Conservation (phyloP, 2,888 invertebrate genomes). For the Chrysodeixis includens region DNA sequence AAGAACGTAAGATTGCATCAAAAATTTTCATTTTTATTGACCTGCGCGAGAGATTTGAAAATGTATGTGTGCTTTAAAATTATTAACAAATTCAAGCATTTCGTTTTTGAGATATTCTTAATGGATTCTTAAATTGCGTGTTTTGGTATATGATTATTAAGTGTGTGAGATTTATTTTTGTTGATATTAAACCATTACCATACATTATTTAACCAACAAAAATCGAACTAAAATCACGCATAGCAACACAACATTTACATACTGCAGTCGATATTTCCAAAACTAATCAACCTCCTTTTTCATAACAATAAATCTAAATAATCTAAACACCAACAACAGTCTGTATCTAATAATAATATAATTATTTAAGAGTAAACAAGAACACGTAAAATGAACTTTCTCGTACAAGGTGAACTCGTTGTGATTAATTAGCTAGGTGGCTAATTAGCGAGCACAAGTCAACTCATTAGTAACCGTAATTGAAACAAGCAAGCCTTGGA, state of each 20-base stretch:
- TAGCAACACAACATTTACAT: not conserved
- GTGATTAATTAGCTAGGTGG: conserved; percentile 85
- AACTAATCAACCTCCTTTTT: no score
- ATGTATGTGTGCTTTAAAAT: conserved; percentile 8
- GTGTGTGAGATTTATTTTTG: not conserved
- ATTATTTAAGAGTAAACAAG: conserved; percentile 71
- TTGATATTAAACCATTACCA: not conserved
- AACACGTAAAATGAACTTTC: conserved; percentile 75
- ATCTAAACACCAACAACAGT: conserved; percentile 27
- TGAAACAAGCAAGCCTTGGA: conserved; percentile 79
- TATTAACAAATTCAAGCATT: not conserved
- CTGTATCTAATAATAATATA: conserved; percentile 65
- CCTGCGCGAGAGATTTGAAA: conserved; percentile 25
- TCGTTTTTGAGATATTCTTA: not conserved
- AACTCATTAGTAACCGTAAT: conserved; percentile 86
- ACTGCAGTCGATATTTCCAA: no score
- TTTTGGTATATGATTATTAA: not conserved
- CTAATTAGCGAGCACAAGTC: conserved; percentile 85
- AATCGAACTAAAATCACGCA: no score
- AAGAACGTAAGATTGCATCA: conserved; percentile 30
- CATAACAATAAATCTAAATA: not conserved
- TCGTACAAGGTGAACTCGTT: conserved; percentile 77
- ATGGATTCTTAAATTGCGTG: not conserved
- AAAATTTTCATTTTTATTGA: conserved; percentile 43
- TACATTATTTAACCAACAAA: not conserved